Evolutionary conservation across 2,888 invertebrate species (phyloP).

Genomic region (Mythimna pallens): DNA sequence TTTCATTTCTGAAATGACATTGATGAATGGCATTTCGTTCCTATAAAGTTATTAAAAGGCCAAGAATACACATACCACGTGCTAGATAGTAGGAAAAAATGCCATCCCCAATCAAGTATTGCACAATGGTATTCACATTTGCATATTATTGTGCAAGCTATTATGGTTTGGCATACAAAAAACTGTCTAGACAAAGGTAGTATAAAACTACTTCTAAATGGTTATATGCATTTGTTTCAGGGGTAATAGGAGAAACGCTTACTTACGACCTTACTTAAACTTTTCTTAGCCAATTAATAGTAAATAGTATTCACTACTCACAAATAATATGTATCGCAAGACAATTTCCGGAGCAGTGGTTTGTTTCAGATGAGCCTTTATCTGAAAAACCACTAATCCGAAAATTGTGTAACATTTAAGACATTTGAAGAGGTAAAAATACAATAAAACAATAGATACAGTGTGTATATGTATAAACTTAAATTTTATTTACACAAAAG

Average conservation of each 20-base stretch:
- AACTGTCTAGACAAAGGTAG: too few relatives aligned
- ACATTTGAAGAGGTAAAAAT: neutral
- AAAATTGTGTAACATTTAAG: too few relatives aligned
- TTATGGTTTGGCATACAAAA: too few relatives aligned
- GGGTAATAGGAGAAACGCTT: too few relatives aligned
- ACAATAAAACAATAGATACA: constrained; percentile 83
- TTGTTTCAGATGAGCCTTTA: too few relatives aligned
- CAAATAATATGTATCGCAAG: too few relatives aligned
- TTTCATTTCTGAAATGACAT: neutral
- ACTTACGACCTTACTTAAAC: too few relatives aligned
- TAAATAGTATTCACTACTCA: too few relatives aligned
- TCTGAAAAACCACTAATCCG: too few relatives aligned
- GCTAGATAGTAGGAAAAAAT: neutral
- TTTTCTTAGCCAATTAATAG: too few relatives aligned
- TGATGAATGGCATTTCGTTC: constrained; percentile 3
- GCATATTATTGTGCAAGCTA: neutral
- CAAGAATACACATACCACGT: neutral
- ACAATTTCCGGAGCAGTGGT: too few relatives aligned
- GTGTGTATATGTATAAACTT: constrained; percentile 89
- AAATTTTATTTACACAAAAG: constrained; percentile 90
- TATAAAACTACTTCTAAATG: neutral
- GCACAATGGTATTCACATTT: constrained; percentile 5
- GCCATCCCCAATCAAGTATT: constrained; percentile 10
- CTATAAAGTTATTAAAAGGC: too few relatives aligned
- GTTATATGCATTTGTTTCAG: neutral